Conservation (phyloP, 2,113 vertebrate genomes). For the Sylvietta virens region DNA sequence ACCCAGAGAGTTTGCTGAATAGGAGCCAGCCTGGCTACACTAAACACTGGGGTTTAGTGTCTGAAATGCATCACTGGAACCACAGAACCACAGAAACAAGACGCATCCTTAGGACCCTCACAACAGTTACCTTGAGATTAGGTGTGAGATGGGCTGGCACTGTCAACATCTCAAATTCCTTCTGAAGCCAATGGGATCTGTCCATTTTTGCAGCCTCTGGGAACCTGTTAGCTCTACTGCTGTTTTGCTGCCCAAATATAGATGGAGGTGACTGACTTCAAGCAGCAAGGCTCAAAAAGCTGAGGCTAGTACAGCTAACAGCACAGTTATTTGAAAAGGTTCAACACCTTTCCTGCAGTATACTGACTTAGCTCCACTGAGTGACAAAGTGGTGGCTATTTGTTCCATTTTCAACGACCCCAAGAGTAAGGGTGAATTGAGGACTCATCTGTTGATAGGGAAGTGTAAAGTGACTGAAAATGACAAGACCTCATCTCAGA, state of each 20-base stretch:
- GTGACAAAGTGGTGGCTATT: not conserved
- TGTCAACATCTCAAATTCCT: not conserved
- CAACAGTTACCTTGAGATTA: not conserved
- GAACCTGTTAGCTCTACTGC: not conserved
- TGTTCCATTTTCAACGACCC: not conserved
- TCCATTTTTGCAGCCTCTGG: not conserved
- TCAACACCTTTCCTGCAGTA: not conserved
- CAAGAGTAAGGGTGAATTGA: not conserved
- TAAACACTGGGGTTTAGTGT: not conserved
- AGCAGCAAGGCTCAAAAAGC: not conserved
- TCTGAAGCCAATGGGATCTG: not conserved
- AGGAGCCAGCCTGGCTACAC: not conserved
- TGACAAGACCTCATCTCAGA: not conserved
- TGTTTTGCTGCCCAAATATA: not conserved
- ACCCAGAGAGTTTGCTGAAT: not conserved
- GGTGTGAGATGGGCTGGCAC: not conserved
- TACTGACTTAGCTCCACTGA: not conserved
- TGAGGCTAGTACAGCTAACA: not conserved
- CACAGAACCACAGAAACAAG: not conserved
- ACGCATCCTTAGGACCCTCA: not conserved
- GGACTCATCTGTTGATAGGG: not conserved
- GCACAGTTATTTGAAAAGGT: not conserved
- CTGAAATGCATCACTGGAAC: not conserved
- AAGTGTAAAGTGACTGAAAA: not conserved
- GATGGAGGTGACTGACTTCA: not conserved